Conservation (phyloP, 1,140 invertebrate genomes). For the Lepidurus arcticus region DNA sequence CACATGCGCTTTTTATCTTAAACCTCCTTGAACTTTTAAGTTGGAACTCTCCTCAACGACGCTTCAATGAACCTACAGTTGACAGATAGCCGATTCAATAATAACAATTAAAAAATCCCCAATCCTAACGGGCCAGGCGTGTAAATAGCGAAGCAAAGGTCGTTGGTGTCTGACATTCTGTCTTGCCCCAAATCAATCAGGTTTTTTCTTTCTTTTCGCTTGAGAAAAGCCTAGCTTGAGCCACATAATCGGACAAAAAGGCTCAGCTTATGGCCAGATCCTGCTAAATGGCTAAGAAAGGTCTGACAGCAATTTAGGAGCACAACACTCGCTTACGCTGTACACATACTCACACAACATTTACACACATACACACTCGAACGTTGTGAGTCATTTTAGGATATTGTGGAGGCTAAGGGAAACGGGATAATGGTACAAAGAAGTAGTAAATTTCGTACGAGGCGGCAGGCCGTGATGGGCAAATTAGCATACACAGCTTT, state of each 20-base stretch:
- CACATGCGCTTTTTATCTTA: background rate
- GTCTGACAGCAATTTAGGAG: too few species aligned
- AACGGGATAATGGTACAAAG: background rate
- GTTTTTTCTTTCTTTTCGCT: background rate
- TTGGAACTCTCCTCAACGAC: background rate
- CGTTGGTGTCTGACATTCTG: background rate
- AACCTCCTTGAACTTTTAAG: background rate
- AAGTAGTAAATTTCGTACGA: background rate
- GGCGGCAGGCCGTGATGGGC: background rate
- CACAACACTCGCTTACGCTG: background rate
- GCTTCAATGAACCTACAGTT: background rate
- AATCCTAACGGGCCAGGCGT: background rate
- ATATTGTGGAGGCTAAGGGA: background rate
- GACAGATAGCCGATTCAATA: background rate
- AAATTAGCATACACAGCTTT: background rate
- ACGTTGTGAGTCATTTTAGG: background rate
- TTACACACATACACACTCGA: background rate
- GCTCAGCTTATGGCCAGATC: too few species aligned
- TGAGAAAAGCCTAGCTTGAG: background rate
- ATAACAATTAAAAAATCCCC: background rate
- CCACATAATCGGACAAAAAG: too few species aligned
- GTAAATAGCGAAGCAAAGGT: background rate
- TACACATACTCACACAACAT: background rate
- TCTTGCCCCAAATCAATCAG: background rate
- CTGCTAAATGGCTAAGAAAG: too few species aligned